These are phyloP conservation scores for Sardina pilchardus DNA, from an alignment of 2,113 vertebrate species.

Conservation along the genomic window DNA sequence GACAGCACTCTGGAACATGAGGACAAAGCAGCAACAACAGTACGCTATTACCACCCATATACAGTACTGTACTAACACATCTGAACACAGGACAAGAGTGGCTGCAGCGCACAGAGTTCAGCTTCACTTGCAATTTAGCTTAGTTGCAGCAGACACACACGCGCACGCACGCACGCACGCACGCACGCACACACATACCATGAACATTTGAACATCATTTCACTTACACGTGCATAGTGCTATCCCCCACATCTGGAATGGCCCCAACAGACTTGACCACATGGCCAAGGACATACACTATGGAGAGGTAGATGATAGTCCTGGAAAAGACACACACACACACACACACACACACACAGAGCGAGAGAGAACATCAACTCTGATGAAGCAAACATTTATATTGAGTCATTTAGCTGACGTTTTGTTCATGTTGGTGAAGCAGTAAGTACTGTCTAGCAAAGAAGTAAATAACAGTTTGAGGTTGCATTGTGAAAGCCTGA, in stretches of 20 bases:
- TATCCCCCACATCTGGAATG: conserved; percentile 84
- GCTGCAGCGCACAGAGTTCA: not conserved
- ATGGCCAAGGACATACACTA: conserved; percentile 92
- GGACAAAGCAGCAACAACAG: conserved; percentile 18
- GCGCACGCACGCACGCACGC: not conserved
- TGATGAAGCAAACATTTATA: too few relatives aligned
- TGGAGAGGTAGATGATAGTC: conserved; percentile 94
- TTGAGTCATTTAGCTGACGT: too few relatives aligned
- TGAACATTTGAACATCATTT: not conserved
- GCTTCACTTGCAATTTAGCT: not conserved
- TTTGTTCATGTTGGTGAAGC: too few relatives aligned
- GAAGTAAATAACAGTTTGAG: too few relatives aligned
- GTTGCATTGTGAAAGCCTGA: not conserved
- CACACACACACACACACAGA: not conserved
- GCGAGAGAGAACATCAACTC: not conserved
- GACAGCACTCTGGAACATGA: conserved; percentile 76
- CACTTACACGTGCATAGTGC: conserved; percentile 85
- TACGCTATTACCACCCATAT: not conserved
- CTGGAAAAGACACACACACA: conserved; percentile 65
- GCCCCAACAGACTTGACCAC: conserved; percentile 93
- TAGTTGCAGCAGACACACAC: not conserved
- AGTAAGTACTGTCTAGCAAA: too few relatives aligned
- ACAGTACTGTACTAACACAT: not conserved
- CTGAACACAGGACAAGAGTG: not conserved
- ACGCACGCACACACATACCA: not conserved